Conservation (phyloP, 92 coral and sea anemone genomes). For the Pocillopora meandrina region DNA sequence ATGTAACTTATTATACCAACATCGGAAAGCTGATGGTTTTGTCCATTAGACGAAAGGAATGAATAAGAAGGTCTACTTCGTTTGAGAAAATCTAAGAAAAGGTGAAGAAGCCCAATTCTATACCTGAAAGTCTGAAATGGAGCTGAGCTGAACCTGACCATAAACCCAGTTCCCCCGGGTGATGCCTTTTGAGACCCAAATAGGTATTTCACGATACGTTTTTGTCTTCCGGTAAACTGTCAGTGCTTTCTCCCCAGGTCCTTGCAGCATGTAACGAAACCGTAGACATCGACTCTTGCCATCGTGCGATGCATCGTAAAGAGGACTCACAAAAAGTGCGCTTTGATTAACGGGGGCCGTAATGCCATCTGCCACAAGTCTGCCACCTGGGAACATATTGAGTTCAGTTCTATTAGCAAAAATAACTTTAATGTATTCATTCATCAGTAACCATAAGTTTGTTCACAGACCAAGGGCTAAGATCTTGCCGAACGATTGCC, state of each 20-base stretch:
- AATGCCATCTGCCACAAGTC: slow-evolving; percentile 7
- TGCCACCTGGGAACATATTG: background rate
- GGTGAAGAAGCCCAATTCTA: too few relatives aligned
- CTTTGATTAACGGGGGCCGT: background rate
- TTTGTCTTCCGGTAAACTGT: slow-evolving; percentile 37
- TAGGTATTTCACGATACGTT: slow-evolving; percentile 6
- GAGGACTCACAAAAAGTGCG: slow-evolving; percentile 37
- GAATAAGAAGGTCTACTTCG: too few relatives aligned
- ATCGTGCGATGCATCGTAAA: slow-evolving; percentile 26
- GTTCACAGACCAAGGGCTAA: too few relatives aligned
- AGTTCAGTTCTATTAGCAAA: too few relatives aligned
- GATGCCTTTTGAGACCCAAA: background rate
- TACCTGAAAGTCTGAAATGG: slow-evolving; percentile 33
- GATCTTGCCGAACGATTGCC: too few relatives aligned
- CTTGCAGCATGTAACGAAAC: slow-evolving; percentile 50
- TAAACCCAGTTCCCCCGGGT: slow-evolving; percentile 27
- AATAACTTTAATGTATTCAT: too few relatives aligned
- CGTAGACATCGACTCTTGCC: slow-evolving; percentile 32
- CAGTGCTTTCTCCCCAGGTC: slow-evolving; percentile 23
- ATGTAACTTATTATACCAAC: too few relatives aligned
- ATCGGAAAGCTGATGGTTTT: too few relatives aligned
- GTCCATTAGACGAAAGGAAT: too few relatives aligned
- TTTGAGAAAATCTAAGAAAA: too few relatives aligned
- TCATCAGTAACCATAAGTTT: too few relatives aligned
- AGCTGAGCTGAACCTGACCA: slow-evolving; percentile 41